Evolutionary conservation across 2,113 vertebrate species (phyloP), one percentile per base, ranked within the genome.

Genomic region (Peromyscus maniculatus): DNA sequence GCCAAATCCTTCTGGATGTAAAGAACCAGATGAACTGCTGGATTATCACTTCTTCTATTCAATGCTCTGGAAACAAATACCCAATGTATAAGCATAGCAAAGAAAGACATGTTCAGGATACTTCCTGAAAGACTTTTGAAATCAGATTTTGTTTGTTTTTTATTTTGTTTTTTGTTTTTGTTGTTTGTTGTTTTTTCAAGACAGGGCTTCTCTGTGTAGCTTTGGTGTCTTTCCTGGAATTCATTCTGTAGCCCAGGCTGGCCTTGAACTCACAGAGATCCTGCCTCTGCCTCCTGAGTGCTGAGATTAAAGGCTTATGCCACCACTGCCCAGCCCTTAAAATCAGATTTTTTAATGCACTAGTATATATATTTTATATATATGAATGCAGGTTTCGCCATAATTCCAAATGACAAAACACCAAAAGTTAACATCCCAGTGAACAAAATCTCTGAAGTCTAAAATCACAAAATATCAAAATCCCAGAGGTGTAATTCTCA

Each of bases 1-100:
- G 3, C 39, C 43, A 96, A 43, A 87, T 89, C n/a, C 26, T 92
- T 95, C 33, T 15, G 87, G 71, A 86, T 33, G 67, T 79, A 84
- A 93, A 66, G 16, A 49, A 75, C 83, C 16, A 7, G 21, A 46
- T 83, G 33, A 19, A 19, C 59, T 87, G 2, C 87, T 78, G 79
- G 46, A 43, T 3, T 49, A 24, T 24, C 31, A 75, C 15, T 80
- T 15, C 39, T 71, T 17, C 24, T 86, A 2, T 75, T 86, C 92
- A 80, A 8, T 43, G 57, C 28, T 67, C n/a, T 84, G 22, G 77
- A 74, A 91, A 93, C 43, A 59, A 97, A 46, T 13, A n/a, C 15
- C 19, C 22, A 84, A 62, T 43, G 36, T 66, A 75, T 22, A 91
- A 33, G 10, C 57, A 67, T 39, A 95, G 49, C 39, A 91, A 39